Percentiles rank a stretch among this genome's conserved stretches.
Conservation (phyloP, 2,797 vertebrate genomes). For the Petrocephalus schoutedeni region DNA sequence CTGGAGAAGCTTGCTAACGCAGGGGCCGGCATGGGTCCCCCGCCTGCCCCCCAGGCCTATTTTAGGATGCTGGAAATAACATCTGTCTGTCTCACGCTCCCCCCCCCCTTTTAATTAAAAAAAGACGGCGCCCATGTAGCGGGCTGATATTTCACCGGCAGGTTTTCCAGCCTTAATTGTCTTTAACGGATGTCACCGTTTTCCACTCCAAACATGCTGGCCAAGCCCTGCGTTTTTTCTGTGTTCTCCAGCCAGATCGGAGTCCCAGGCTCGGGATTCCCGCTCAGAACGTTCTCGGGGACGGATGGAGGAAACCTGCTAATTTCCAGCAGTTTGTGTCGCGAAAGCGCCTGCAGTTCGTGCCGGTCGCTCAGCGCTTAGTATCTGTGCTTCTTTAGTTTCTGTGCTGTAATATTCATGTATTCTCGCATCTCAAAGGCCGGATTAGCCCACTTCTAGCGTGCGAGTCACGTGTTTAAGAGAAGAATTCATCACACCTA, state of each 20-base stretch:
- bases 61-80: constrained; percentile 93
- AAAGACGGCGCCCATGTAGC: constrained; percentile 47
- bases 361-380: background rate
- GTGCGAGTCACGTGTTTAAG: background rate
- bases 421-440: background rate
- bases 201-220: constrained; percentile 23
- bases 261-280: background rate
- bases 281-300: background rate
- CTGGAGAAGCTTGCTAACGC: constrained; percentile 87
- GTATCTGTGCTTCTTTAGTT: background rate
- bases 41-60: constrained; percentile 72
- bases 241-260: background rate
- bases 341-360: background rate
- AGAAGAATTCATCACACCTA: background rate
- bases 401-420: background rate
- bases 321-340: background rate
- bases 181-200: constrained; percentile 34
- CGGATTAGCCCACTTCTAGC: background rate
- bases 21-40: constrained; percentile 83
- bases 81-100: constrained; percentile 80
- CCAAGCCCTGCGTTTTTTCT: background rate
- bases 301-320: background rate
- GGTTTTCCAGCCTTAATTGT: constrained; percentile 26
- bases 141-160: constrained; percentile 20
- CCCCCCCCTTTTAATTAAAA: constrained; percentile 90